phyloP scores from a whole-genome alignment of 2,113 vertebrate species.

The Dipodomys ordii region DNA sequence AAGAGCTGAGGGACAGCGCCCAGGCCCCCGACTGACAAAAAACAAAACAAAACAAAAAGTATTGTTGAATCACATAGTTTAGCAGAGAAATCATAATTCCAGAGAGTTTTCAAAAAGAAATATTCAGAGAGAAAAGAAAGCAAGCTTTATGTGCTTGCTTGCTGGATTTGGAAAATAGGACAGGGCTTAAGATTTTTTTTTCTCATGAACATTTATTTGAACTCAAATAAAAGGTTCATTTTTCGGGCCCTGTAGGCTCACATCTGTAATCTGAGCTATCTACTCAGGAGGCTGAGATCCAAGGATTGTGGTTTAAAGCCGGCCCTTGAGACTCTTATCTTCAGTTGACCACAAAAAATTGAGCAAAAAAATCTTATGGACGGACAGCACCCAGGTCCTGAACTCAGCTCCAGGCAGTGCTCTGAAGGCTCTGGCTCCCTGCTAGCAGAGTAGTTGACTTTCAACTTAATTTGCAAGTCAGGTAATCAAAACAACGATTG shows the following conservation, averaged over 20 bases:
- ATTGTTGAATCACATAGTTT: not conserved
- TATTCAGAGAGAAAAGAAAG: not conserved
- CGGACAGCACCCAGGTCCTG: too few species aligned
- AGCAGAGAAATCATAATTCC: not conserved
- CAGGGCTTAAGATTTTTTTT: not conserved
- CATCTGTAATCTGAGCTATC: too few species aligned
- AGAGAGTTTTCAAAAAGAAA: not conserved
- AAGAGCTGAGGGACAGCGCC: too few species aligned
- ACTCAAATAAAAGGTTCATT: not conserved
- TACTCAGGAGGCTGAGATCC: too few species aligned
- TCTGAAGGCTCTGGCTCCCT: not conserved
- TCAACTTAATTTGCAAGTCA: not conserved
- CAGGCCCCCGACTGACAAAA: too few species aligned
- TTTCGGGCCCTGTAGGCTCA: too few species aligned
- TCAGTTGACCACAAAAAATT: too few species aligned
- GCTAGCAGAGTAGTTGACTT: not conserved
- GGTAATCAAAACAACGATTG: not conserved
- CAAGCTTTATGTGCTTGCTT: not conserved
- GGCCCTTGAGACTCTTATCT: too few species aligned
- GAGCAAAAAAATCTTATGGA: too few species aligned
- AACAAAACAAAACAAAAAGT: too few species aligned
- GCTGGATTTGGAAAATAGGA: not conserved
- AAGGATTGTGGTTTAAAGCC: too few species aligned
- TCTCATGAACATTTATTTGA: not conserved
- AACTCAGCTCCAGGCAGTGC: too few species aligned